Evolutionary conservation across 2,113 vertebrate genomes (phyloP).

Genomic region (Tragulus kanchil): DNA sequence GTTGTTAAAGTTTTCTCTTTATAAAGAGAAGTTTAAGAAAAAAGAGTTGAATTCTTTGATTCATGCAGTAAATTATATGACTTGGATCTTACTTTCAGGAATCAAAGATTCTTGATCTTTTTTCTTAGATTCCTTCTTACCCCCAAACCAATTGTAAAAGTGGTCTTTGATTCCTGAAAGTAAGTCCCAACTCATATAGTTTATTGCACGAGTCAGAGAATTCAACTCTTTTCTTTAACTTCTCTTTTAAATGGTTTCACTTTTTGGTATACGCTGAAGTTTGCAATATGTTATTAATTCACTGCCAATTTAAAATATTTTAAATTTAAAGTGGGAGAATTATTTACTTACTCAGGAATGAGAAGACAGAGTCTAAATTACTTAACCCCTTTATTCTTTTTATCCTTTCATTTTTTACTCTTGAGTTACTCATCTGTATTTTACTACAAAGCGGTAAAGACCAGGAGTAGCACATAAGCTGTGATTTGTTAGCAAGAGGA

Average conservation of each 20-base stretch:
- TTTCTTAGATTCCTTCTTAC: conserved; percentile 92
- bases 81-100: conserved; percentile 89
- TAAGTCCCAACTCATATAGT: too few relatives aligned
- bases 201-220: neutral
- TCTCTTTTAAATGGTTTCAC: conserved; percentile 21
- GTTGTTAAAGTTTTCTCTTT: neutral
- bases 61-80: neutral
- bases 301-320: neutral
- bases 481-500: neutral
- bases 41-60: too few relatives aligned
- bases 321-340: conserved; percentile 17
- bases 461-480: neutral
- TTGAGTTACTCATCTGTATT: neutral
- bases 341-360: neutral
- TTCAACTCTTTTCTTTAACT: conserved; percentile 24
- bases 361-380: neutral
- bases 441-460: neutral
- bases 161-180: too few relatives aligned
- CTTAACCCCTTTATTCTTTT: neutral
- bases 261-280: neutral
- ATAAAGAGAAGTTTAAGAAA: too few relatives aligned
- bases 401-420: neutral
- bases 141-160: conserved; percentile 87
- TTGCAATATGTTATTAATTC: neutral
- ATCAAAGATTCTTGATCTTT: conserved; percentile 91